Conservation (phyloP, 2,888 invertebrate genomes). For the Phasia obesa region DNA sequence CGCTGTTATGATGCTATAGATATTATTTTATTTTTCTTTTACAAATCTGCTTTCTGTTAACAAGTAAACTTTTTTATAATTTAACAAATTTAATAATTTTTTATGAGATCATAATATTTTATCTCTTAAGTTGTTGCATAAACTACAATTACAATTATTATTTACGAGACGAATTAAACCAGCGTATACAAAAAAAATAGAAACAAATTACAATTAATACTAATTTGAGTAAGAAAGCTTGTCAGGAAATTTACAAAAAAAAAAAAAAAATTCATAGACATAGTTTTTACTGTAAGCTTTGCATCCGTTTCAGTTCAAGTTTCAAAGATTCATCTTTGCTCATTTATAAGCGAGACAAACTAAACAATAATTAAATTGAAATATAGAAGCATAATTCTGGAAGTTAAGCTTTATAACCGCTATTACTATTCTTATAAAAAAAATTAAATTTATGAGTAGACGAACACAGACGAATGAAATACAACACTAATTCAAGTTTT, state of each 20-base stretch:
- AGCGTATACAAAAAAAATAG: constrained; percentile 22
- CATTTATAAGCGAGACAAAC: neutral
- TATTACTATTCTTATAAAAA: neutral
- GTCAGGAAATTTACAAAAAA: neutral
- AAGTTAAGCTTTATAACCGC: constrained; percentile 35
- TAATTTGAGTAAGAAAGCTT: constrained; percentile 18
- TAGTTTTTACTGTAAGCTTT: neutral
- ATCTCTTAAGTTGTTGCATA: constrained; percentile 14
- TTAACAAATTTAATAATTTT: too few relatives aligned
- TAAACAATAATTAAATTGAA: neutral
- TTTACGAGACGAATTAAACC: constrained; percentile 42
- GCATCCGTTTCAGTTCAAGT: constrained; percentile 12
- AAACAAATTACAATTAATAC: constrained; percentile 26
- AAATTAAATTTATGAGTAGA: neutral
- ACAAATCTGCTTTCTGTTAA: constrained; percentile 8
- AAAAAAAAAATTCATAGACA: neutral
- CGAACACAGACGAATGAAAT: too few relatives aligned
- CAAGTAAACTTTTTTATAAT: too few relatives aligned
- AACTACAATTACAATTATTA: constrained; percentile 14
- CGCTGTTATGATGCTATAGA: neutral
- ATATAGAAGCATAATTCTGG: constrained; percentile 19
- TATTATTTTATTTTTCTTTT: neutral
- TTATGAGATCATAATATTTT: neutral
- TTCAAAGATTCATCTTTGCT: neutral
- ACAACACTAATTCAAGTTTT: too few relatives aligned